Conservation (phyloP, 2,113 vertebrate genomes). For the Chroicocephalus ridibundus region DNA sequence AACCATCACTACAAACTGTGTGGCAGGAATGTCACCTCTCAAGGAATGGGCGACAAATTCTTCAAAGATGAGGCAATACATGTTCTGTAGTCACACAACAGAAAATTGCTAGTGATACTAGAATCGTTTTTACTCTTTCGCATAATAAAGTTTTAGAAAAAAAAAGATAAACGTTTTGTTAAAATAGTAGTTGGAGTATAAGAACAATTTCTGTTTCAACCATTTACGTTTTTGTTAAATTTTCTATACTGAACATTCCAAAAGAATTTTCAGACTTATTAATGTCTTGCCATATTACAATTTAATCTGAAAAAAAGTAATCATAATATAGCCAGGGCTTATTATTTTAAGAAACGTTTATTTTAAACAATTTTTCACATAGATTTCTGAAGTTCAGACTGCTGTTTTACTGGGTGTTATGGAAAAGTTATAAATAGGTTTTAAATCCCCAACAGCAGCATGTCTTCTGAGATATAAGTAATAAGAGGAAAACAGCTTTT, state of each 20-base stretch:
- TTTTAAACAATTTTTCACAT: neutral
- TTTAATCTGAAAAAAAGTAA: neutral
- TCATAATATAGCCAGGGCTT: neutral
- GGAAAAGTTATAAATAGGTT: neutral
- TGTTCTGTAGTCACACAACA: neutral
- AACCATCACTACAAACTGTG: neutral
- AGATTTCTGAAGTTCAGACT: neutral
- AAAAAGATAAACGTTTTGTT: neutral
- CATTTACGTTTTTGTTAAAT: neutral
- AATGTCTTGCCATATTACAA: neutral
- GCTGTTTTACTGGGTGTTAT: neutral
- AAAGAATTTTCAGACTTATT: neutral
- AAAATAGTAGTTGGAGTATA: neutral
- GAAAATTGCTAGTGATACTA: neutral
- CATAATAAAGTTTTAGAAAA: neutral
- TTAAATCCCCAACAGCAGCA: neutral
- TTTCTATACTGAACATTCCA: neutral
- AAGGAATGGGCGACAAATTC: neutral
- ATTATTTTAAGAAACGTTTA: neutral
- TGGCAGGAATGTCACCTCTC: neutral
- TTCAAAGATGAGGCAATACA: neutral
- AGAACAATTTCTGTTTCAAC: neutral
- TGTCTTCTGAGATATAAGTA: neutral
- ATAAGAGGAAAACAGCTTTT: neutral
- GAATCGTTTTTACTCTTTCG: neutral